Percentiles rank a stretch among this genome's conserved stretches.
Conservation (phyloP, 2,797 vertebrate genomes). For the Paguma larvata region DNA sequence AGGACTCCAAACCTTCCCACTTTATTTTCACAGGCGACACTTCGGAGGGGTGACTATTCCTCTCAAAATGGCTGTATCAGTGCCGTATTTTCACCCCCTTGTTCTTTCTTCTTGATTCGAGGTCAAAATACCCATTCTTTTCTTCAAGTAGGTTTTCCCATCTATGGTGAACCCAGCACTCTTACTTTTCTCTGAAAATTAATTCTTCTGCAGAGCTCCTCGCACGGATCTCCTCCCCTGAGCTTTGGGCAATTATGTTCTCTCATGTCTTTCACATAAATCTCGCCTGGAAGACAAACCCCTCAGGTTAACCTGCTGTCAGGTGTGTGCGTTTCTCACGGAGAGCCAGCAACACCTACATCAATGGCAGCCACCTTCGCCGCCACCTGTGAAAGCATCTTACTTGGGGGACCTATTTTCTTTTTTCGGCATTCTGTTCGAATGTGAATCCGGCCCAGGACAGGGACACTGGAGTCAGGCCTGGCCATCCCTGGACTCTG, state of each 20-base stretch:
- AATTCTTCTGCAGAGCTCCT: slow-evolving; percentile 14
- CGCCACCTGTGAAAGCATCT: neutral
- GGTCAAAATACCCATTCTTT: neutral
- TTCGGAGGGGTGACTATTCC: neutral
- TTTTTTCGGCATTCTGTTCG: slow-evolving; percentile 6
- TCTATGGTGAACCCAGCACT: neutral
- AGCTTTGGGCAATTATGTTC: neutral
- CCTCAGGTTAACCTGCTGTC: neutral
- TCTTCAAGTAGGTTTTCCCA: neutral
- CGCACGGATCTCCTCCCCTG: neutral
- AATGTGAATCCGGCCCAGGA: neutral
- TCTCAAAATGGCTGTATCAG: neutral
- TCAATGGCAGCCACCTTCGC: neutral
- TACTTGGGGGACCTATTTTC: neutral
- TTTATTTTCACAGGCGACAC: neutral
- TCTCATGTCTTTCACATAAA: neutral
- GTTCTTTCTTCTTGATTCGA: neutral
- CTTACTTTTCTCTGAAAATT: slow-evolving; percentile 11
- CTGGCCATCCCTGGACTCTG: neutral
- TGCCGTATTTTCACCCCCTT: neutral
- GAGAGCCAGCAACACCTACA: neutral
- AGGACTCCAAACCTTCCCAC: neutral
- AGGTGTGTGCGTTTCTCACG: neutral
- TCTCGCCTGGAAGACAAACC: slow-evolving; percentile 48
- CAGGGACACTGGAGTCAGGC: neutral